Percentiles rank a stretch among this genome's conserved stretches.
Evolutionary conservation across 2,797 vertebrate species (phyloP).

Genomic region (Chaunax sp.): DNA sequence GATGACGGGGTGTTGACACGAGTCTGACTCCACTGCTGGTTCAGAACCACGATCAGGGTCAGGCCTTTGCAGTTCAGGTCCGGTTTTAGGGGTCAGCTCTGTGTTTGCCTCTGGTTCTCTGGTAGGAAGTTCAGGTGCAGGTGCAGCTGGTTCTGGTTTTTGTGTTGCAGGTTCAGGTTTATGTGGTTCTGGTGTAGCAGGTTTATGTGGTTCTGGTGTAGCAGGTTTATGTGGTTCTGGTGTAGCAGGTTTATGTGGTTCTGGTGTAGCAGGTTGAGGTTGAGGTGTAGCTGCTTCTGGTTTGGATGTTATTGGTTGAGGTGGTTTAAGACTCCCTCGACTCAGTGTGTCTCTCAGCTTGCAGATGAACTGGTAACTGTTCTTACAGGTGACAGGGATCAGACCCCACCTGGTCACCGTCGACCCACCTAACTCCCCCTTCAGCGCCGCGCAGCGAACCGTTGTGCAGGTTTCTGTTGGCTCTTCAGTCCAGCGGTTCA

Average conservation of each 20-base stretch:
- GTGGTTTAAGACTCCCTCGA: background rate
- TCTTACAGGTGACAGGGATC: conserved; percentile 71
- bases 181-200: background rate
- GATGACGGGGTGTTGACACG: conserved; percentile 17
- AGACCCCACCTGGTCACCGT: conserved; percentile 69
- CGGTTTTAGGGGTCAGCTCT: background rate
- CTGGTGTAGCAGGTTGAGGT: background rate
- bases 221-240: background rate
- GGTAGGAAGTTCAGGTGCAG: background rate
- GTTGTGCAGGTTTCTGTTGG: conserved; percentile 76
- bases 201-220: background rate
- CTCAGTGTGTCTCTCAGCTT: conserved; percentile 39
- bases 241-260: background rate
- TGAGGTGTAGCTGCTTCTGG: too few species aligned
- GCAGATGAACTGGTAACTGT: conserved; percentile 81
- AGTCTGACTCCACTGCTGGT: fast-evolving
- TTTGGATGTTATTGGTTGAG: background rate
- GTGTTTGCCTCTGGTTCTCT: too few species aligned
- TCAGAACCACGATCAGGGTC: background rate
- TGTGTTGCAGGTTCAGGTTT: background rate
- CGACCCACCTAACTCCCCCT: background rate
- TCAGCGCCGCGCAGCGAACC: conserved; percentile 79
- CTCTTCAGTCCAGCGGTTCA: conserved; percentile 77
- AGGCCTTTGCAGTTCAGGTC: background rate
- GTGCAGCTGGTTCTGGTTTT: background rate